These are phyloP conservation scores for Plecotus auritus DNA, from an alignment of 2,113 vertebrate genomes.

Conservation along the genomic window DNA sequence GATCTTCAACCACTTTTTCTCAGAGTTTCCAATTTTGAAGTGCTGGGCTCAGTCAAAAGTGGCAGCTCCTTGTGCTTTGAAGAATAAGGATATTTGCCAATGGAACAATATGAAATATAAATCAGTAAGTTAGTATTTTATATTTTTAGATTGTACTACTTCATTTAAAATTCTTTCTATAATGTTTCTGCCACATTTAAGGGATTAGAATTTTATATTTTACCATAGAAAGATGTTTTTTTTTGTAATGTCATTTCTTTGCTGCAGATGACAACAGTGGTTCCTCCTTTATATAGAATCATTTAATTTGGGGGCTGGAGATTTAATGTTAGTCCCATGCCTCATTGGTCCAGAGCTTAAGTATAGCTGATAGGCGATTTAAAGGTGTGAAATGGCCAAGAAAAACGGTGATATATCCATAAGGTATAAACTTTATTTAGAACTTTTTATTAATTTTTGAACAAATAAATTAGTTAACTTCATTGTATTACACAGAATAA, in stretches of 20 bases:
- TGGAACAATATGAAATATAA: constrained; percentile 77
- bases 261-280: background rate
- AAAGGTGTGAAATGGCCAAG: background rate
- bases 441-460: constrained; percentile 17
- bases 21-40: constrained; percentile 76
- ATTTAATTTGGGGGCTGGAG: background rate
- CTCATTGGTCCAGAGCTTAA: background rate
- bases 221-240: background rate
- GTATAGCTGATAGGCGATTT: background rate
- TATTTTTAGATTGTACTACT: background rate
- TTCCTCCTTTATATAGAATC: background rate
- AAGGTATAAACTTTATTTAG: constrained; percentile 5
- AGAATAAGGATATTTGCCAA: constrained; percentile 46
- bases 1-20: background rate
- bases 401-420: background rate
- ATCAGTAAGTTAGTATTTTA: constrained; percentile 72
- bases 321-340: background rate
- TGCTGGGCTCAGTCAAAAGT: constrained; percentile 75
- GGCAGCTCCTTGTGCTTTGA: constrained; percentile 74
- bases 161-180: background rate
- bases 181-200: constrained; percentile 9
- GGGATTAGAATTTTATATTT: background rate
- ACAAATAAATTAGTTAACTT: background rate
- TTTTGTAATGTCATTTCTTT: constrained; percentile 14
- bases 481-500: background rate